A percentile compares a stretch with the other conserved stretches of the same genome.
These are phyloP conservation scores for Neuroterus valhalla DNA, from an alignment of 1,140 invertebrate genomes.

Conservation along the genomic window DNA sequence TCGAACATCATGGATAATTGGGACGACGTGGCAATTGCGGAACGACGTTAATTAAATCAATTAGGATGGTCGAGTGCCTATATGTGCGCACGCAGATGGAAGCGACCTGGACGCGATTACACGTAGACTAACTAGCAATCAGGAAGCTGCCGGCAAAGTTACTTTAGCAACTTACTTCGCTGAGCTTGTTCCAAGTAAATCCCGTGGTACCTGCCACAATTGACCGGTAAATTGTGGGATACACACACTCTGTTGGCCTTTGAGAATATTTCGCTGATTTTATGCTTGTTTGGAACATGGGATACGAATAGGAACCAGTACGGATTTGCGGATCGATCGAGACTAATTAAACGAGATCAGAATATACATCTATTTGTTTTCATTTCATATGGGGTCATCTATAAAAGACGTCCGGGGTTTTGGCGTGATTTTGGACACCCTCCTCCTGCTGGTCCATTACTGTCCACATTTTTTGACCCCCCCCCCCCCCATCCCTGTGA, in stretches of 20 bases:
- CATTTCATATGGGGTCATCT: no score
- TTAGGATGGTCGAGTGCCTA: slow-evolving; percentile 52
- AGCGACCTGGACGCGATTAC: slow-evolving; percentile 60
- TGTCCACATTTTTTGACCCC: no score
- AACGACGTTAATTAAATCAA: slow-evolving; percentile 62
- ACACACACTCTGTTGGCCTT: background rate
- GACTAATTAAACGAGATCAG: no score
- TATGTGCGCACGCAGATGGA: slow-evolving; percentile 50
- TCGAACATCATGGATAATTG: slow-evolving; percentile 52
- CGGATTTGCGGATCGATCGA: background rate
- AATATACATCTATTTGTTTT: no score
- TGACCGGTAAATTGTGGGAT: slow-evolving; percentile 37
- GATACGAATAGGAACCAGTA: background rate
- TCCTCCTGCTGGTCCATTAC: no score
- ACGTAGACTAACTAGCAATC: slow-evolving; percentile 64
- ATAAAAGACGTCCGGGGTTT: no score
- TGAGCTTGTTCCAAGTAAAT: slow-evolving; percentile 53
- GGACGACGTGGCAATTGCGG: slow-evolving; percentile 53
- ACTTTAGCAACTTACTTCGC: slow-evolving; percentile 58
- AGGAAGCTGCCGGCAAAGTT: slow-evolving; percentile 66
- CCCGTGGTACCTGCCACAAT: slow-evolving; percentile 47
- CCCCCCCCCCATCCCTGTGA: no score
- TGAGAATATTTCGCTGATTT: background rate
- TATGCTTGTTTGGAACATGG: background rate
- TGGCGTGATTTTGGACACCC: no score